Base-by-base conservation (phyloP, 2,113 vertebrate species). In the Myodes glareolus region DNA sequence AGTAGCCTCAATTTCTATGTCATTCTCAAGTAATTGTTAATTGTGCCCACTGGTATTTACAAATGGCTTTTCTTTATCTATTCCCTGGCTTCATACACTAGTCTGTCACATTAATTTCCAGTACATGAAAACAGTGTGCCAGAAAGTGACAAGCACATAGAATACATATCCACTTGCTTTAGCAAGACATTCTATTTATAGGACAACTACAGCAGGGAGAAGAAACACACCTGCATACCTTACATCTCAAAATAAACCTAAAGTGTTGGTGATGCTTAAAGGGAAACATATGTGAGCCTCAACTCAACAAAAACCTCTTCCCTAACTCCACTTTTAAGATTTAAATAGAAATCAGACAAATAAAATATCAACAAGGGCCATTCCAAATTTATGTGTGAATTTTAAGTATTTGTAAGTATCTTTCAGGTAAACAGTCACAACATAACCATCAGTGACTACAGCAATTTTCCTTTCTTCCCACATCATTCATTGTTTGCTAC, bases 21-120 rank as follows among this genome's bases (percentile, higher is more conserved):
- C 42, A 75, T 85, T 97, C 68, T 55, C 82, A 92, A 84, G 55
- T 82, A 58, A 82, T 5, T 82, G n/a, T 63, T 85, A 63, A 65
- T 45, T 85, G 58, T 85, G 58, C 14, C n/a, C 81, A 45, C 9
- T 65, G 16, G 61, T 85, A 65, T 65, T 85, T 85, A 85, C 39
- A 45, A 77, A 65, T 45, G 39, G 82, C 58, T 45, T 85, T 65
- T 68, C 39, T 67, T 65, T 96, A 13, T 65, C 94, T 78, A 39
- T n/a, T 89, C 27, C 25, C n/a, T 90, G 76, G 77, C 36, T 93
- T 91, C 80, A 94, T 61, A 88, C 58, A 90, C 23, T 67, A 95
- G n/a, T 76, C 88, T 50, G 50, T 76, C 47, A 93, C 72, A 16
- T 90, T 91, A 82, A 85, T 96, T 90, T 97, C 84, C 96, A 92